phyloP scores from a whole-genome alignment of 2,888 invertebrate genomes.

The Lydus trimaculatus region DNA sequence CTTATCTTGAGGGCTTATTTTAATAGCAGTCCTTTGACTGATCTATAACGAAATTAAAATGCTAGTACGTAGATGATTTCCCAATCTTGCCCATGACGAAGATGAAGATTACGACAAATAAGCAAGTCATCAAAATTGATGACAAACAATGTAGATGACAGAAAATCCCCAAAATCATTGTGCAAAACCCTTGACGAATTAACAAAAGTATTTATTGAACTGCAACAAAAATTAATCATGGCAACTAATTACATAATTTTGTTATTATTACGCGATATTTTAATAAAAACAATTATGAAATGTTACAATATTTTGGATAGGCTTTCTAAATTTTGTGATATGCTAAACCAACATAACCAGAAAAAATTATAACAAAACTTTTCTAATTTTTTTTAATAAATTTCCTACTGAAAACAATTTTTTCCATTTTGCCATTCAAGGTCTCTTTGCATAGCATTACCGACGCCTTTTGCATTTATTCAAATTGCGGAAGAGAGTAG shows the following conservation, averaged over 20 bases:
- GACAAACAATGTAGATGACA: no score
- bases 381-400: no score
- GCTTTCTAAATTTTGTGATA: slow-evolving; percentile 2
- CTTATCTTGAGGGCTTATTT: no score
- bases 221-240: background rate
- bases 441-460: background rate
- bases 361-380: slow-evolving; percentile 9
- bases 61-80: no score
- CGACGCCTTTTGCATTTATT: background rate
- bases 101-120: no score
- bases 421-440: slow-evolving; percentile 15
- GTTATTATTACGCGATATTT: background rate
- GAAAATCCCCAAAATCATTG: background rate
- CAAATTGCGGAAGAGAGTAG: background rate
- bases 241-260: background rate
- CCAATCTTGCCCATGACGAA: no score
- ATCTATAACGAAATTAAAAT: no score
- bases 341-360: background rate
- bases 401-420: slow-evolving; percentile 20
- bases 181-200: background rate
- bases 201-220: background rate
- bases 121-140: no score
- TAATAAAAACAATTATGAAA: slow-evolving; percentile 1
- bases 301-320: background rate
- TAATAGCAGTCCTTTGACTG: no score